Percentiles rank a stretch among this genome's conserved stretches.
These are phyloP conservation scores for Podarcis cretensis DNA, from an alignment of 2,113 vertebrate species.

Conservation along the genomic window DNA sequence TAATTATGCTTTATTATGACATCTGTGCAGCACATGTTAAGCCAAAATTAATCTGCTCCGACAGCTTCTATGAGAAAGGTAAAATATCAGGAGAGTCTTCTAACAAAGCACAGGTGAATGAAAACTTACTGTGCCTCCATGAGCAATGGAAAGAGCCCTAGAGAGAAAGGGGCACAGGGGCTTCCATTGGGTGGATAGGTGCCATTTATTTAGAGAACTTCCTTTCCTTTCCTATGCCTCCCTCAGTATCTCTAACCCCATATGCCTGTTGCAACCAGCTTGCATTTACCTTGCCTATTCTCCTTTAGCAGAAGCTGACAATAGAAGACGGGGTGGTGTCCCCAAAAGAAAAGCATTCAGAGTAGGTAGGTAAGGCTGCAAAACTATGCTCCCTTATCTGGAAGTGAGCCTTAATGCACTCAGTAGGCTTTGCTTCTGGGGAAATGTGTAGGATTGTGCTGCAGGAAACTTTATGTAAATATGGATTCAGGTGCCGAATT, in stretches of 20 bases:
- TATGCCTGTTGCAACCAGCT: background rate
- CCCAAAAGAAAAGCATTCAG: background rate
- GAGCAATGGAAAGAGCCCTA: background rate
- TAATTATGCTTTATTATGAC: conserved; percentile 39
- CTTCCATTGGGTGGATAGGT: background rate
- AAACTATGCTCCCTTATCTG: background rate
- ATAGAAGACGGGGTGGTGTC: background rate
- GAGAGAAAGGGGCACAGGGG: background rate
- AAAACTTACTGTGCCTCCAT: background rate
- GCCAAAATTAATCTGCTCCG: conserved; percentile 52
- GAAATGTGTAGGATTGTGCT: background rate
- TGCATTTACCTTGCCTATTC: background rate
- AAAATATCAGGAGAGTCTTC: background rate
- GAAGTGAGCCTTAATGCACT: background rate
- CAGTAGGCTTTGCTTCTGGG: background rate
- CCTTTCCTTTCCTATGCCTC: background rate
- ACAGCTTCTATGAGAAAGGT: background rate
- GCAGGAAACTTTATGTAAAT: background rate
- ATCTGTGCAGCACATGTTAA: conserved; percentile 11
- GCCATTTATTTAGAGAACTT: background rate
- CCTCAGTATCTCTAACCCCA: background rate
- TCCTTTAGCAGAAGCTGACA: background rate
- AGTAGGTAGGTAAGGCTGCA: background rate
- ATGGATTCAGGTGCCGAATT: background rate
- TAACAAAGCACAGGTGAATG: background rate